Conservation (phyloP, 1,140 invertebrate species). For the Drosophila biarmipes region DNA sequence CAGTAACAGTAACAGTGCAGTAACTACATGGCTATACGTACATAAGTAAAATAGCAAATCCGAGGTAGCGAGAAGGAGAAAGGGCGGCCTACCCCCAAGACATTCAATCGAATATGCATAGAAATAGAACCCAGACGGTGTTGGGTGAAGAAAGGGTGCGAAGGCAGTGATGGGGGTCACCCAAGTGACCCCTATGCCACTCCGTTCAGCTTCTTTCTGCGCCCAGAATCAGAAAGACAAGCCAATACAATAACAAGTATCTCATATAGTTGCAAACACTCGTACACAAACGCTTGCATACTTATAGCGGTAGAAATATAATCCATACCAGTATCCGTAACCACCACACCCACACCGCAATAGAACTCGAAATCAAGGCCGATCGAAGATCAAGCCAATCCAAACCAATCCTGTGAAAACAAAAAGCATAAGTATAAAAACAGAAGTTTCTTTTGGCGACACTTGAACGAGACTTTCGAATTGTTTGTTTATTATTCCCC, state of each 20-base stretch:
- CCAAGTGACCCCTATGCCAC: not conserved
- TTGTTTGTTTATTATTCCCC: conserved; percentile 7
- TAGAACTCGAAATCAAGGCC: not conserved
- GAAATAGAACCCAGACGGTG: conserved; percentile 23
- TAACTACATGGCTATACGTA: conserved; percentile 49
- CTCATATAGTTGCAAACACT: conserved; percentile 44
- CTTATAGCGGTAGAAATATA: conserved; percentile 46
- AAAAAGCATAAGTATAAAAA: conserved; percentile 12
- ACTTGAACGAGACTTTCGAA: conserved; percentile 7
- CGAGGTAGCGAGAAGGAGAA: conserved; percentile 6
- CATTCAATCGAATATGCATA: conserved; percentile 34
- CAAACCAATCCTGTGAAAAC: not conserved
- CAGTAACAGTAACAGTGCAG: conserved; percentile 24
- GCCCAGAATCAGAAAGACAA: conserved; percentile 22
- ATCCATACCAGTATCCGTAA: conserved; percentile 18
- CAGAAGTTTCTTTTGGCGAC: conserved; percentile 24
- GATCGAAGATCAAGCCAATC: conserved; percentile 20
- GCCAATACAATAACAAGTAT: conserved; percentile 39
- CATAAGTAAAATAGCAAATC: conserved; percentile 49
- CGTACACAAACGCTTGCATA: conserved; percentile 34
- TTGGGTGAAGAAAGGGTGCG: not conserved
- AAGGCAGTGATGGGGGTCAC: no score
- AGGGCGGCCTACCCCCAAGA: not conserved
- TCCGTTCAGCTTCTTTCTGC: not conserved
- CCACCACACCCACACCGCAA: not conserved